These are phyloP conservation scores for Rhinichthys osculus DNA, from an alignment of 2,797 vertebrate genomes.

Conservation along the genomic window DNA sequence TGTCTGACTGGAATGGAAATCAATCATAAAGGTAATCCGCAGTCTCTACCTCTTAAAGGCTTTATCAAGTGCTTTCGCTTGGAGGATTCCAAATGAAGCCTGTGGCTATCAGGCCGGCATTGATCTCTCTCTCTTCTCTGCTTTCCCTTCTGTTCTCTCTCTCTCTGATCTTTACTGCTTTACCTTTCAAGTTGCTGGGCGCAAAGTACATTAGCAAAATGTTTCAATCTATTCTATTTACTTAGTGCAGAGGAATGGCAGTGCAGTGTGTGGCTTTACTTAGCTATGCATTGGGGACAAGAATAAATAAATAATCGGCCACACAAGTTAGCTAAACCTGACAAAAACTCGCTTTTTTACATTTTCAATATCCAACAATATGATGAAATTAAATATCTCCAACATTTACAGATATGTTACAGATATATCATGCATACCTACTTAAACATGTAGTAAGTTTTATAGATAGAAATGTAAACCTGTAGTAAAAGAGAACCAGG, in stretches of 20 bases:
- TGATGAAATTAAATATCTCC: neutral
- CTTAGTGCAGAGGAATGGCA: constrained; percentile 55
- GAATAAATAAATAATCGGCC: neutral
- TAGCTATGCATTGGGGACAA: neutral
- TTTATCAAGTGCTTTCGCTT: constrained; percentile 83
- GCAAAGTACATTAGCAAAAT: constrained; percentile 62
- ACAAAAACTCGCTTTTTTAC: neutral
- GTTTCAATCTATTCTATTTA: constrained; percentile 63
- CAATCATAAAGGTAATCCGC: constrained; percentile 87
- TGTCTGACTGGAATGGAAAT: constrained; percentile 89
- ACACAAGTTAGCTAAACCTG: neutral
- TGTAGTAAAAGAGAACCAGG: neutral
- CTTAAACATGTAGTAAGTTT: neutral
- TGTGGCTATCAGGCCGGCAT: constrained; percentile 69
- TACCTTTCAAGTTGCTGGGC: constrained; percentile 56
- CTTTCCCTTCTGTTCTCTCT: constrained; percentile 47
- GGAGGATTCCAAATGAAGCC: constrained; percentile 69
- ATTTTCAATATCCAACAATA: no score
- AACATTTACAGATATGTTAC: neutral
- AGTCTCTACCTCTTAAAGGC: constrained; percentile 78
- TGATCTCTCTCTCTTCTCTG: constrained; percentile 60
- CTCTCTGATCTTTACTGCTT: constrained; percentile 53
- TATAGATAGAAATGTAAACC: neutral
- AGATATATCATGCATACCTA: neutral
- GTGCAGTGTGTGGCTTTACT: constrained; percentile 8